phyloP scores from a whole-genome alignment of 92 coral and sea anemone genomes.

The Phymanthus crucifer region DNA sequence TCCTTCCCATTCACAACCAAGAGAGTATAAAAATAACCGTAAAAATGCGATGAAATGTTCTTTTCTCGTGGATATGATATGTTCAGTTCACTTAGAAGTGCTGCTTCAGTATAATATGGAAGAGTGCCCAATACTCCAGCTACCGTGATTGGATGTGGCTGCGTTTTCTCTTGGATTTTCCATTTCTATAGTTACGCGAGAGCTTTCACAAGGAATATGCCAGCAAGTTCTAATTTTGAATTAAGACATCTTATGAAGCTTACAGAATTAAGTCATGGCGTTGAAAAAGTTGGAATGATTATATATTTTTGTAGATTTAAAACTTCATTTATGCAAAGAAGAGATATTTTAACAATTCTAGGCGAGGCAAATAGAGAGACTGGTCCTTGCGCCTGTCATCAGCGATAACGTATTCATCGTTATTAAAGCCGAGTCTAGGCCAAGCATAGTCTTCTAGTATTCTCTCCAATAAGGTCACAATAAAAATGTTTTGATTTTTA shows the following conservation, averaged over 20 bases:
- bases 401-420: too few species aligned
- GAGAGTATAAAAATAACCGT: not conserved
- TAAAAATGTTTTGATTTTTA: too few species aligned
- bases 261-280: not conserved
- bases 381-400: too few species aligned
- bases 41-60: not conserved
- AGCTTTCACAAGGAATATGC: not conserved
- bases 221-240: not conserved
- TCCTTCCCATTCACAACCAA: not conserved
- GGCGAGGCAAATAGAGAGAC: too few species aligned
- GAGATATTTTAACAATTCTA: too few species aligned
- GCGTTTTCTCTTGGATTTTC: conserved; percentile 5
- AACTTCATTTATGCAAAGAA: too few species aligned
- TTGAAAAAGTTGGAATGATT: too few species aligned
- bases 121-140: not conserved
- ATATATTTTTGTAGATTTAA: too few species aligned
- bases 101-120: not conserved
- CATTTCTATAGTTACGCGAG: conserved; percentile 23
- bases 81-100: not conserved
- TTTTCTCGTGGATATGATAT: not conserved
- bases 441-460: too few species aligned
- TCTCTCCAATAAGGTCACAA: too few species aligned
- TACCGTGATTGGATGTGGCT: conserved; percentile 11
- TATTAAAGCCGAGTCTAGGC: too few species aligned
- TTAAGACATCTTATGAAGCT: not conserved